Evolutionary conservation across 1,140 invertebrate genomes (phyloP), one percentile per base, ranked within the genome.

Genomic region (Drosophila nebulosa): DNA sequence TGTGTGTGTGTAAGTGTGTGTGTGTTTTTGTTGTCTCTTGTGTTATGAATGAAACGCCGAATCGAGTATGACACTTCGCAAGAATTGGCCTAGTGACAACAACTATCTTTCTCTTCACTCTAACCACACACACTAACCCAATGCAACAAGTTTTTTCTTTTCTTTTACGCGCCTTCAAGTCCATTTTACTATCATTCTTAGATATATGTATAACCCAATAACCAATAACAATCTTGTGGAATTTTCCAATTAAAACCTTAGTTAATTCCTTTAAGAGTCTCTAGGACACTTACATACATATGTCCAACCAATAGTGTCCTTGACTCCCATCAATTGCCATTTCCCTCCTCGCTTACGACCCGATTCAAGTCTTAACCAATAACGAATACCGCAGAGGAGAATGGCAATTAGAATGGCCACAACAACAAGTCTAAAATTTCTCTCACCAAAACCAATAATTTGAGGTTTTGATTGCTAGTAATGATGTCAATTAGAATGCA

Each of bases 1-100:
- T 51, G 56, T 42, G 24, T 60, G 59, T 50, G 22, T 58, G 35
- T 39, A 35, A 22, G 42, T 62, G 16, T 59, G 14, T 32, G 3
- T 32, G 30, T 32, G 30, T 32, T 32, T 32, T 52, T 35, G 7
- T 36, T 39, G 27, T 46, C 9, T 60, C 27, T 22, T 61, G 35
- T 68, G 52, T 74, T 70, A 80, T 85, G 81, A 85, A 85, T 85
- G 80, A 74, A 86, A 69, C 61, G 24, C 69, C 56, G 69, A 78
- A 65, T 68, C 64, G 72, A 74, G 61, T 69, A 63, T 42, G 53
- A 22, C 14, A 59, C 39, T 18, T 42, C 30, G 9, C 36, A 27
- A 56, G 61, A 26, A 64, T 27, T 55, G 24, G n/a, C 18, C 57
- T 12, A 27, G 14, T 42, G 6, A 14, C 14, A 16, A 16, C 14